Evolutionary conservation across 1,140 invertebrate genomes (phyloP), one percentile per base, ranked within the genome.

Genomic region (Rhysida immarginata): DNA sequence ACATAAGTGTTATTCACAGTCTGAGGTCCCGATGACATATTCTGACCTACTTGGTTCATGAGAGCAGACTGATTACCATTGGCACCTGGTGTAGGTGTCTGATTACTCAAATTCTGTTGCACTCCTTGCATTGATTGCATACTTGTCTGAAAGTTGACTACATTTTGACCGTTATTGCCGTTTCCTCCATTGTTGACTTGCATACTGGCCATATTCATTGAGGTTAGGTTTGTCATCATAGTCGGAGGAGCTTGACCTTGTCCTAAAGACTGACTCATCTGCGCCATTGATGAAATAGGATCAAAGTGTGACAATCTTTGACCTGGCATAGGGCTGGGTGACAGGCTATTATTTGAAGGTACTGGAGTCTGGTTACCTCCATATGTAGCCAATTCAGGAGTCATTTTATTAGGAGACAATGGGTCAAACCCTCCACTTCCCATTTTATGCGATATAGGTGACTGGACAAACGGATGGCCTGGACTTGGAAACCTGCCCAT

Each of bases 261-360:
- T 1, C 87, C 89, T 23, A 93, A 68, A 64, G 91, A 87, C 64
- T 93, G 89, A 51, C 85, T 89, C 90, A 93, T 94, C 68, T 93
- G 88, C 23, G 89, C 87, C 63, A 93, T 77, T 2, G 90, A 94
- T 16, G 88, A 87, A 60, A 94, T 93, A 0, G 90, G 89, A 74
- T 94, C 90, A 69, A 93, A 93, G 63, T 79, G 81, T 53, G 78
- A 45, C 18, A 63, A 50, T 21, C 62, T 23, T 23, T 63, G 63
- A 23, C 55, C 45, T 27, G 2, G 56, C 54, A 60, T 59, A 56
- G 53, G 56, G 53, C 54, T 56, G 43, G 60, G 59, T 27, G 58
- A 11, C 5, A 57, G n/a, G 50, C 46, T 25, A 55, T 53, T 46
- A 59, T 45, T n/a, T 44, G 54, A 20, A 55, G 53, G 8, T 14